These are phyloP conservation scores for Pseudomyrmex gracilis DNA, from an alignment of 1,140 invertebrate genomes.

Conservation along the genomic window DNA sequence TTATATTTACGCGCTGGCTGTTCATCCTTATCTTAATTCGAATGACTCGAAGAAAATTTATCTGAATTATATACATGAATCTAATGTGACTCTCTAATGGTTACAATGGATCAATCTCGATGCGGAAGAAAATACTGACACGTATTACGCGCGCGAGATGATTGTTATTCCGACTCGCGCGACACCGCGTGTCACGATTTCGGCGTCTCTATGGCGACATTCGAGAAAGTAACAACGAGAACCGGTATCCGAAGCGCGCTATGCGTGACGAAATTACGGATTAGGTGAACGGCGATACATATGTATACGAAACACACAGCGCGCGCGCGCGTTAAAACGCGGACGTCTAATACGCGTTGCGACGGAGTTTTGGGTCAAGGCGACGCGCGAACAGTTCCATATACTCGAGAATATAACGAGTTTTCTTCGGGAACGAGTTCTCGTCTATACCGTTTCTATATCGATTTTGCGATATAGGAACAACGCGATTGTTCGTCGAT, in stretches of 20 bases:
- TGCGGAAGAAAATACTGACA: slow-evolving; percentile 24
- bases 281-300: slow-evolving; percentile 48
- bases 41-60: slow-evolving; percentile 1
- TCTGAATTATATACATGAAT: slow-evolving; percentile 18
- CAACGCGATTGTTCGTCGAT: not conserved
- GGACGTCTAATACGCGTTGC: slow-evolving; percentile 21
- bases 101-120: not conserved
- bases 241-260: slow-evolving; percentile 43
- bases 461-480: slow-evolving; percentile 8
- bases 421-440: not conserved
- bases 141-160: not conserved
- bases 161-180: slow-evolving; percentile 45
- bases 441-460: not conserved
- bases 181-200: slow-evolving; percentile 12
- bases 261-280: slow-evolving; percentile 51
- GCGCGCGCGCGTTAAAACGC: slow-evolving; percentile 28
- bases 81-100: not conserved
- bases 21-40: slow-evolving; percentile 4
- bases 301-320: not conserved
- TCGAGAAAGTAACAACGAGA: slow-evolving; percentile 41
- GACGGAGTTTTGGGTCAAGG: slow-evolving; percentile 52
- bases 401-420: slow-evolving; percentile 31
- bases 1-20: not conserved
- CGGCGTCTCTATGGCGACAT: slow-evolving; percentile 4
- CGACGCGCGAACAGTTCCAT: not conserved